phyloP scores from a whole-genome alignment of 2,113 vertebrate species.

The Alethe castanea region DNA sequence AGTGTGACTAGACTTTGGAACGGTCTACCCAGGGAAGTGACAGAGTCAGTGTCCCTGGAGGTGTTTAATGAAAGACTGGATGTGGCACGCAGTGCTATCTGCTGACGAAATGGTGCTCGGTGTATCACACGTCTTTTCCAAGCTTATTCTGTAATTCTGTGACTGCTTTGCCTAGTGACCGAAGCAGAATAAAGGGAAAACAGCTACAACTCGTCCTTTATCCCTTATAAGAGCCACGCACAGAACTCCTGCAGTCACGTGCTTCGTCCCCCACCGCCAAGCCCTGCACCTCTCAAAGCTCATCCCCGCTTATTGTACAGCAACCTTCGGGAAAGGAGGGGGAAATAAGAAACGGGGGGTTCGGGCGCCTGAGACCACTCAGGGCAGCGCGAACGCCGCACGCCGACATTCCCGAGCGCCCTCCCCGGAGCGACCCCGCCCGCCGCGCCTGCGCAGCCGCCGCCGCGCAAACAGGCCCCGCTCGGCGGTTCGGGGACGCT shows the following conservation, averaged over 20 bases:
- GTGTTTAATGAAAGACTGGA: not conserved
- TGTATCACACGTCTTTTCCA: not conserved
- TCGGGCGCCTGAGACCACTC: fast-evolving
- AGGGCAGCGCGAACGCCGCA: fast-evolving
- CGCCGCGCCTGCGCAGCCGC: not conserved
- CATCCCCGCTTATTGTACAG: not conserved
- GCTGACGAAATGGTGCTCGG: fast-evolving
- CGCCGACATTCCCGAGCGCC: fast-evolving
- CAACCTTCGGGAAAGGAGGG: fast-evolving
- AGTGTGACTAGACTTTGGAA: not conserved
- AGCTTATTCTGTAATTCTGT: not conserved
- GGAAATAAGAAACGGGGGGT: fast-evolving
- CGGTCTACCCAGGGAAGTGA: not conserved
- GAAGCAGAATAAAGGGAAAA: not conserved
- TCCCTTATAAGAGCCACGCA: fast-evolving
- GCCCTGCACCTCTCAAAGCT: not conserved
- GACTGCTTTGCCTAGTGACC: not conserved
- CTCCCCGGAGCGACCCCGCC: fast-evolving
- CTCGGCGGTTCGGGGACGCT: fast-evolving
- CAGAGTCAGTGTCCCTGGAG: no score
- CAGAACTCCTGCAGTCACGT: not conserved
- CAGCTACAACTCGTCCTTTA: fast-evolving
- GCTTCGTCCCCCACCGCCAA: not conserved
- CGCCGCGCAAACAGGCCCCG: no score
- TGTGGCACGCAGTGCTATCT: not conserved